phyloP scores from a whole-genome alignment of 2,888 invertebrate species.

The Clitarchus hookeri region DNA sequence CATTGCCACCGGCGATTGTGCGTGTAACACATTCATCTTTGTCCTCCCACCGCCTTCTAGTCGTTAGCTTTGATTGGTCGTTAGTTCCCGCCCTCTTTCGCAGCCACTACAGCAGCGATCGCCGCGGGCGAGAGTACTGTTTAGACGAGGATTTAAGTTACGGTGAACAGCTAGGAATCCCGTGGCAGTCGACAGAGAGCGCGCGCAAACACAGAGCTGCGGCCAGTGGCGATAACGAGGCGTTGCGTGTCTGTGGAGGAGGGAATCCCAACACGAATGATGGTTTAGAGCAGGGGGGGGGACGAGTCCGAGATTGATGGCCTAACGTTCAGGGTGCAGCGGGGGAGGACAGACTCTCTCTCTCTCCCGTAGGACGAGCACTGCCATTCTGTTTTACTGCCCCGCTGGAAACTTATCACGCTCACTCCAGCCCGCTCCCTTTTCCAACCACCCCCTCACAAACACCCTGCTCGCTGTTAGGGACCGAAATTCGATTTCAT shows the following conservation, averaged over 20 bases:
- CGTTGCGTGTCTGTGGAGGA: background rate
- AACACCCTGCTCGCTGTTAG: background rate
- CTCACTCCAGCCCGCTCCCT: background rate
- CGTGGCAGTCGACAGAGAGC: too few species aligned
- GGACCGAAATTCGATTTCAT: slow-evolving; percentile 14
- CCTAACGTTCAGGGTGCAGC: background rate
- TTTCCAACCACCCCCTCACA: background rate
- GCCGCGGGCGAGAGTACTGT: too few species aligned
- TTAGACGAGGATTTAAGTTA: too few species aligned
- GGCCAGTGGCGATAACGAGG: background rate
- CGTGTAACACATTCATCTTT: too few species aligned
- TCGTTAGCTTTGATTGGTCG: too few species aligned
- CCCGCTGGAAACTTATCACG: slow-evolving; percentile 9
- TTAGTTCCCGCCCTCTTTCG: too few species aligned
- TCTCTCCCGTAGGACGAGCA: background rate
- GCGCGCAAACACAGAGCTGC: background rate
- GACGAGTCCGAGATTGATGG: background rate
- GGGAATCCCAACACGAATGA: background rate
- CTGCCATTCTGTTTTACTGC: slow-evolving; percentile 14
- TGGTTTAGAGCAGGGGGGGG: background rate
- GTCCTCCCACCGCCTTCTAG: too few species aligned
- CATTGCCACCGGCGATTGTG: too few species aligned
- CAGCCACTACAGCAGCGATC: too few species aligned
- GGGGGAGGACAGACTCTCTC: background rate
- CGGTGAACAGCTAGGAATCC: too few species aligned